Conservation (phyloP, 2,797 vertebrate genomes). For the Poeciliopsis infans region DNA sequence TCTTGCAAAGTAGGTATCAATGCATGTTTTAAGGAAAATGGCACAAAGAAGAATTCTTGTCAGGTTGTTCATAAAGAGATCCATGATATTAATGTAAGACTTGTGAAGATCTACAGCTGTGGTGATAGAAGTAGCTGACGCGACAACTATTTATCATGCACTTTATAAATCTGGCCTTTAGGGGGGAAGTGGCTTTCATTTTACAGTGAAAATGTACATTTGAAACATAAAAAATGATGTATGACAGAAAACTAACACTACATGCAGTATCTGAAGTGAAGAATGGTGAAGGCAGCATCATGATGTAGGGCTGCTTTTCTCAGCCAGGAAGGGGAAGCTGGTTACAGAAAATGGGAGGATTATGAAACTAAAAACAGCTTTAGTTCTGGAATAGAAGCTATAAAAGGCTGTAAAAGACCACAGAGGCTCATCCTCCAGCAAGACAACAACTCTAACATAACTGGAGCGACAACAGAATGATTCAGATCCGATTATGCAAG, state of each 20-base stretch:
- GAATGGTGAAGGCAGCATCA: background rate
- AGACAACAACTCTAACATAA: background rate
- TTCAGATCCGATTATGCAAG: background rate
- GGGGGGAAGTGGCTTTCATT: background rate
- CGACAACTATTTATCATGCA: background rate
- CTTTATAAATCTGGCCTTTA: background rate
- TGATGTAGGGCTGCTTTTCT: background rate
- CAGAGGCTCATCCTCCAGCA: background rate
- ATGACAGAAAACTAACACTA: background rate
- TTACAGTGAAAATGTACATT: background rate
- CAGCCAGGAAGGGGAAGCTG: background rate
- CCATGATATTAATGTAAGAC: background rate
- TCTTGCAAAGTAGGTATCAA: conserved; percentile 20
- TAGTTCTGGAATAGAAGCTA: background rate
- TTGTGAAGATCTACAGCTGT: background rate
- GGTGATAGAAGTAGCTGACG: background rate
- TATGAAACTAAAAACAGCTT: background rate
- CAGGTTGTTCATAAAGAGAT: background rate
- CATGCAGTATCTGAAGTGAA: background rate
- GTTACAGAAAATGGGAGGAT: background rate
- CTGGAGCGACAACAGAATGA: background rate
- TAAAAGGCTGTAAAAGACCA: background rate
- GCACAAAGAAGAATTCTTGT: conserved; percentile 16
- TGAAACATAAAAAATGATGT: background rate
- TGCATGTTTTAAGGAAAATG: conserved; percentile 10